These are phyloP conservation scores for Colletes gigas DNA, from an alignment of 1,140 invertebrate species.

Conservation along the genomic window DNA sequence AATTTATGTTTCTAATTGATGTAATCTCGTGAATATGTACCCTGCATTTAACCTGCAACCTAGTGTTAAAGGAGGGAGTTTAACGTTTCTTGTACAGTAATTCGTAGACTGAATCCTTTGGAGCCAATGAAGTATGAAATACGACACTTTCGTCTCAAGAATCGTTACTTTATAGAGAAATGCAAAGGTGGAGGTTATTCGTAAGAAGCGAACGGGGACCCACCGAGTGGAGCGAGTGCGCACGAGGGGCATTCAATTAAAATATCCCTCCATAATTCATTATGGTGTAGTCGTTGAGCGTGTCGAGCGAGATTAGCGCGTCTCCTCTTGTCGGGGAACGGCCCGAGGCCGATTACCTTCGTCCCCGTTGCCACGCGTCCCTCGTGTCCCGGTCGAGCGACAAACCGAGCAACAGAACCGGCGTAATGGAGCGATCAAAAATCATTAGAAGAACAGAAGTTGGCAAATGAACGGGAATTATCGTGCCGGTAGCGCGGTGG, in stretches of 20 bases:
- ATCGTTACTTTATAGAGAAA: no score
- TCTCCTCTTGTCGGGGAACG: background rate
- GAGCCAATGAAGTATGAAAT: no score
- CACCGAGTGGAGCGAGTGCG: no score
- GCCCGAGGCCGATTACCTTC: background rate
- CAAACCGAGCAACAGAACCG: background rate
- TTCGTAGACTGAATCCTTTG: no score
- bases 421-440: constrained; percentile 26
- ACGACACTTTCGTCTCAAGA: no score
- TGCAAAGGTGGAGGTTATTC: no score
- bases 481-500: background rate
- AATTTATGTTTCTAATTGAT: no score
- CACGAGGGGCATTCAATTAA: constrained; percentile 14
- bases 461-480: constrained; percentile 21
- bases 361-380: background rate
- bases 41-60: no score
- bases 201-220: no score
- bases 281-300: background rate
- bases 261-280: constrained; percentile 32
- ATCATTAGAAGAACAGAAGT: constrained; percentile 24
- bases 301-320: constrained; percentile 2
- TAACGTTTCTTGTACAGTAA: no score
- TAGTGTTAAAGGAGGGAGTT: no score
- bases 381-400: background rate
- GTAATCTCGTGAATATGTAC: no score